A percentile compares a stretch with the other conserved stretches of the same genome.
Evolutionary conservation across 2,113 vertebrate genomes (phyloP).

Genomic region (Rana temporaria): DNA sequence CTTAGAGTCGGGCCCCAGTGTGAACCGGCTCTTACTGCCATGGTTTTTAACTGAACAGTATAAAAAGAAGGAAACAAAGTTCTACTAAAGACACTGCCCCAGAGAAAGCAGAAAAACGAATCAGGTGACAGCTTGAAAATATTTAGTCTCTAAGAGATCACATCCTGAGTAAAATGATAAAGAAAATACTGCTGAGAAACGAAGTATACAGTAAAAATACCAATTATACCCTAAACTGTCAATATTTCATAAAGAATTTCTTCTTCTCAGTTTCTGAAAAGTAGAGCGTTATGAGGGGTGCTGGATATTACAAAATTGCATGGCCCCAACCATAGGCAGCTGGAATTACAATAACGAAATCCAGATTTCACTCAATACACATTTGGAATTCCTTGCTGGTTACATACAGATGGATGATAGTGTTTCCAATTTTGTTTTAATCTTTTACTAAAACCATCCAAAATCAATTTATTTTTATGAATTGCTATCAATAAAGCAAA

Average conservation of each 20-base stretch:
- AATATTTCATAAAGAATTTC: neutral
- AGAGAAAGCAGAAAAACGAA: conserved; percentile 23
- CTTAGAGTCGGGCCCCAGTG: no score
- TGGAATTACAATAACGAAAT: conserved; percentile 36
- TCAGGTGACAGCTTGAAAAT: conserved; percentile 18
- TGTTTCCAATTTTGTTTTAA: neutral
- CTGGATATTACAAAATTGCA: neutral
- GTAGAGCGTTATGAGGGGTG: neutral
- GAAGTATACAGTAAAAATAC: neutral
- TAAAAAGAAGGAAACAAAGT: neutral
- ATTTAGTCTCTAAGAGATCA: conserved; percentile 6
- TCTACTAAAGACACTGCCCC: conserved; percentile 3
- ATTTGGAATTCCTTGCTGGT: conserved; percentile 18
- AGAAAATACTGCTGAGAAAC: neutral
- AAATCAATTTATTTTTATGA: neutral
- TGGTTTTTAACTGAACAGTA: neutral
- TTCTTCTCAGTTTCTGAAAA: neutral
- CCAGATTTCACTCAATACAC: conserved; percentile 33
- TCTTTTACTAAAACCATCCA: neutral
- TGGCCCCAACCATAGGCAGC: neutral
- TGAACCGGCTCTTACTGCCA: no score
- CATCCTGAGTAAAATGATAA: conserved; percentile 6
- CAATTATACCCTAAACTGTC: neutral
- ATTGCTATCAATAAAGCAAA: neutral
- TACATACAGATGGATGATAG: conserved; percentile 22